Evolutionary conservation across 2,113 vertebrate genomes (phyloP), one percentile per base, ranked within the genome.

Genomic region (Maccullochella peelii): DNA sequence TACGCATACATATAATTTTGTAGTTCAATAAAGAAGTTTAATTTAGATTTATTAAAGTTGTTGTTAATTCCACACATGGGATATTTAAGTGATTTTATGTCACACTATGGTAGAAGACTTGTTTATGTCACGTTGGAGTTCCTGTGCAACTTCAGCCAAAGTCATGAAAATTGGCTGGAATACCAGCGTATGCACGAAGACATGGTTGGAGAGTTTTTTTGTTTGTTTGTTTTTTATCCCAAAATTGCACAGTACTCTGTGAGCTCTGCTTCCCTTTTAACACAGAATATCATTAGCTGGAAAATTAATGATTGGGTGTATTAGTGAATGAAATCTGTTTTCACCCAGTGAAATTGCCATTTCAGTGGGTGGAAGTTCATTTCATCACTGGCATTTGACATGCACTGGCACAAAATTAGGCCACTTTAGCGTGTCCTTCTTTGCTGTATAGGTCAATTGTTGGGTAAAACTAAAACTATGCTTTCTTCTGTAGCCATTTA

Each of bases 371-470:
- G 40, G n/a, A 52, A 38, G 38, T 61, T 73, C 30, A 15, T 27
- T 55, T 59, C 47, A 70, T 63, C 6, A 20, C 69, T 63, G 59
- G 70, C 44, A 52, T 61, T 82, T 80, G 55, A 79, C 57, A 52
- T 52, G 27, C 70, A 61, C 16, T 20, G 44, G 15, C 16, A 71
- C 40, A 50, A 54, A 80, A 77, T 44, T 27, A 9, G 81, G 52
- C 50, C 61, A 30, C 57, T 77, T 73, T 11, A 27, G 63, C 40
- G 0, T 21, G 23, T 62, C 57, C 44, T 47, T 20, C 25, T 50
- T 40, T 21, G 3, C 42, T 67, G 14, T 16, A 27, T 15, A 54
- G 50, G 73, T 44, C 25, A 59, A 23, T 40, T 67, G 61, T 59
- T 42, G 8, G 55, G 57, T 49, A 58, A 55, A 79, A 44, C 12